These are phyloP conservation scores for Orthonychiurus folsomi DNA, from an alignment of 2,888 invertebrate genomes.

Conservation along the genomic window DNA sequence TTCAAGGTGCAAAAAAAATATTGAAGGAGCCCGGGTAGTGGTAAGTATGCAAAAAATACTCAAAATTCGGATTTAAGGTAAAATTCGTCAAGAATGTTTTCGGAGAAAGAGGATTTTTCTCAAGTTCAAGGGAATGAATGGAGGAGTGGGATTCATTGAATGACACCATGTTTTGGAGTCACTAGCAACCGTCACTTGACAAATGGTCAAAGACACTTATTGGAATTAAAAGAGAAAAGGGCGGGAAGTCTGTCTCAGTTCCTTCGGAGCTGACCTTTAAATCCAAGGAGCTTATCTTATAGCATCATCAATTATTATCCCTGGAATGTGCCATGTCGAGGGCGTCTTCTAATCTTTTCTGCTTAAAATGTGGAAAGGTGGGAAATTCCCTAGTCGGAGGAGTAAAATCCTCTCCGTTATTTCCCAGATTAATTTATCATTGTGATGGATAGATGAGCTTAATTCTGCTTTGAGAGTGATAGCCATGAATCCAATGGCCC, in stretches of 20 bases:
- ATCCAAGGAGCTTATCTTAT: neutral
- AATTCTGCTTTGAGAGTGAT: no score
- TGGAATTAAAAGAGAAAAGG: conserved; percentile 10
- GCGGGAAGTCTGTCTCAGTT: neutral
- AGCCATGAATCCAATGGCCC: no score
- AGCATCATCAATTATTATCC: neutral
- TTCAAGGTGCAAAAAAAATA: neutral
- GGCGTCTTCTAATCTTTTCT: no score
- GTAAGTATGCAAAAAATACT: no score
- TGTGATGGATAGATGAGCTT: no score
- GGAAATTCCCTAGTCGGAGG: no score
- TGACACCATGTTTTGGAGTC: neutral
- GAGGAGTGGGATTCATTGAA: neutral
- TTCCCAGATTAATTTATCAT: no score
- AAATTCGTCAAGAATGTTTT: no score
- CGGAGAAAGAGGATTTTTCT: neutral
- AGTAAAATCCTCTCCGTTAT: no score
- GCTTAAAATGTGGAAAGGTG: no score
- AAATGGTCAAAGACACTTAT: conserved; percentile 18
- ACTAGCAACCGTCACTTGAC: conserved; percentile 11
- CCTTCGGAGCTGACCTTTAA: neutral
- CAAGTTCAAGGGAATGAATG: neutral
- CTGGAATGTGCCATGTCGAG: neutral
- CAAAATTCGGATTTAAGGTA: no score
- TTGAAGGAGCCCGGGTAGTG: neutral